Conservation (phyloP, 2,888 invertebrate species). For the Slavum lentiscoides region DNA sequence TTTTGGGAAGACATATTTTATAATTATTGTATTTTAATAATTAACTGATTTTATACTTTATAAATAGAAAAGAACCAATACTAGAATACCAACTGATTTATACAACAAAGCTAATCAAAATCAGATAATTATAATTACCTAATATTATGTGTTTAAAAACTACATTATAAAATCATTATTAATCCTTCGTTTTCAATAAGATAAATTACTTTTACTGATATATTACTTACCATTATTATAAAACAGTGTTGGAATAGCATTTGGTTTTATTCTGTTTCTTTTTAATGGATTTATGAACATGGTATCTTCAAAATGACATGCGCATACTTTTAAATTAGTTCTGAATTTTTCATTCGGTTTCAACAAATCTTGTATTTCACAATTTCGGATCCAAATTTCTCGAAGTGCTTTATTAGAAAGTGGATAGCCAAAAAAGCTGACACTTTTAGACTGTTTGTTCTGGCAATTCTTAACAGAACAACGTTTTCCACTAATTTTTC, state of each 20-base stretch:
- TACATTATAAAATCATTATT: background rate
- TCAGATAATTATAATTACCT: too few relatives aligned
- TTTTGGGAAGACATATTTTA: too few relatives aligned
- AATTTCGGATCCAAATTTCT: conserved; percentile 6
- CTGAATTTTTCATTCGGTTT: background rate
- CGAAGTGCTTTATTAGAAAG: background rate
- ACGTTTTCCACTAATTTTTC: background rate
- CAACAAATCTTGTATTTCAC: background rate
- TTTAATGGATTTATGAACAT: background rate
- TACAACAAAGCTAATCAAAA: too few relatives aligned
- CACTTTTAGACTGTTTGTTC: background rate
- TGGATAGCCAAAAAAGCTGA: conserved; percentile 17
- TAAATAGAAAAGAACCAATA: too few relatives aligned
- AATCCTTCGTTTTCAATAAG: background rate
- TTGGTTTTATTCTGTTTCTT: background rate
- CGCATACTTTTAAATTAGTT: background rate
- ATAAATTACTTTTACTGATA: background rate
- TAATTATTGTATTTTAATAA: too few relatives aligned
- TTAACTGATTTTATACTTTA: too few relatives aligned
- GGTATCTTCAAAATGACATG: background rate
- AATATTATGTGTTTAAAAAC: background rate
- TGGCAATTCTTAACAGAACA: conserved; percentile 2
- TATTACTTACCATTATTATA: background rate
- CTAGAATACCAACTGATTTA: too few relatives aligned
- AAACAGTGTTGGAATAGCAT: conserved; percentile 24